These are phyloP conservation scores for Pterois miles DNA, from an alignment of 2,797 vertebrate genomes.

Conservation along the genomic window DNA sequence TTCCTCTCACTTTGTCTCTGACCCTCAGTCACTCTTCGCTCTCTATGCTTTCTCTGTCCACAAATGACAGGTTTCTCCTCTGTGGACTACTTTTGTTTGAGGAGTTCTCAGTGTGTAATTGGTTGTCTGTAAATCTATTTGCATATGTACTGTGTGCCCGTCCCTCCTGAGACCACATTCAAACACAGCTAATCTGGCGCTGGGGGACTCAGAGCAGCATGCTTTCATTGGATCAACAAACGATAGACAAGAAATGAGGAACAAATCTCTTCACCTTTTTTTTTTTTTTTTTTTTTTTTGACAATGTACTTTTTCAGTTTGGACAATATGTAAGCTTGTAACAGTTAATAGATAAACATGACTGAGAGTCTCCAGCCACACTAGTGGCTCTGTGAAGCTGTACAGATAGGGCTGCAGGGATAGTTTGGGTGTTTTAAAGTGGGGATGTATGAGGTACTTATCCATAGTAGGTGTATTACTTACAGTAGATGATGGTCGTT, in stretches of 20 bases:
- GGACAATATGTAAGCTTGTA: background rate
- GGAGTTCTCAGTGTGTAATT: constrained; percentile 66
- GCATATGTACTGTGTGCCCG: constrained; percentile 58
- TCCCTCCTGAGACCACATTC: constrained; percentile 60
- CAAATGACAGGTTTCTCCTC: constrained; percentile 35
- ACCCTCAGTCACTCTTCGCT: constrained; percentile 3
- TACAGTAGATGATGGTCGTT: no score
- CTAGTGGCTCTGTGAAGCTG: background rate
- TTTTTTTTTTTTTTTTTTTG: background rate
- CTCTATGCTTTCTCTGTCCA: constrained; percentile 2
- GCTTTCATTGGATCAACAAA: constrained; percentile 51
- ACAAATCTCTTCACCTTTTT: background rate
- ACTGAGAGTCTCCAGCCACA: background rate
- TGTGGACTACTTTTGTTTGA: constrained; percentile 47
- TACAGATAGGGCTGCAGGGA: no score
- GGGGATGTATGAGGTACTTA: no score
- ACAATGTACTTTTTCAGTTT: constrained; percentile 14
- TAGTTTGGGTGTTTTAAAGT: no score
- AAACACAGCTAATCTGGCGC: constrained; percentile 64
- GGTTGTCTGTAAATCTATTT: constrained; percentile 72
- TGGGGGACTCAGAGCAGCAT: constrained; percentile 40
- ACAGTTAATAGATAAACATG: background rate
- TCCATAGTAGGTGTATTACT: no score
- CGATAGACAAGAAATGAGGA: constrained; percentile 21
- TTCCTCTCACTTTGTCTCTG: background rate